These are phyloP conservation scores for Perca schrenkii DNA, from an alignment of 2,113 vertebrate genomes.

Conservation along the genomic window DNA sequence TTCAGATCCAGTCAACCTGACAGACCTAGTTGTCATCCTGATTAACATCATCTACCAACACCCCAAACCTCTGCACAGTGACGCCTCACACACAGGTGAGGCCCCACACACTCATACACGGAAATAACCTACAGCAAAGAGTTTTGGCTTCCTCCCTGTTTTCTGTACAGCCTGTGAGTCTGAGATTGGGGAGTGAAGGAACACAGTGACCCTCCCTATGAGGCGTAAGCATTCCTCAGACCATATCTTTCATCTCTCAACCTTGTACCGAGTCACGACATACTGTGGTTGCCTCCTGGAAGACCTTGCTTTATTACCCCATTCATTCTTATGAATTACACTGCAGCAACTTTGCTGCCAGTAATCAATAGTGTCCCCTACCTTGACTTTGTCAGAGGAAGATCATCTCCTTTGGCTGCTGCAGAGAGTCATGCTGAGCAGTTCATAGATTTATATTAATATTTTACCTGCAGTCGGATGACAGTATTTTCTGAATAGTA, in stretches of 20 bases:
- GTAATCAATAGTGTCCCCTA: conserved; percentile 52
- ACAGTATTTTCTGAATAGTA: neutral
- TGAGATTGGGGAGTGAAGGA: neutral
- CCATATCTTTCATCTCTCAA: conserved; percentile 61
- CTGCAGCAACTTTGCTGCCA: conserved; percentile 18
- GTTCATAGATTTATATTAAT: conserved; percentile 31
- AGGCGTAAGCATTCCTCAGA: conserved; percentile 32
- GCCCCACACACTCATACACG: neutral
- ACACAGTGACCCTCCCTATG: conserved; percentile 16
- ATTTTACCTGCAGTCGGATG: conserved; percentile 13
- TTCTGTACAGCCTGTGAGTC: conserved; percentile 3
- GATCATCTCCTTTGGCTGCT: conserved; percentile 20
- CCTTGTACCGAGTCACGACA: conserved; percentile 53
- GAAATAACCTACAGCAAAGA: neutral
- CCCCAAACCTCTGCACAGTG: conserved; percentile 76
- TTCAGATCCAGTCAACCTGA: conserved; percentile 86
- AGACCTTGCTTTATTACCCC: conserved; percentile 45
- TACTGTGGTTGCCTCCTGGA: conserved; percentile 4
- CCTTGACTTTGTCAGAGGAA: conserved; percentile 40
- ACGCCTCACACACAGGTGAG: conserved; percentile 86
- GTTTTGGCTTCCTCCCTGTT: neutral
- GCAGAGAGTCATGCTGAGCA: conserved; percentile 12
- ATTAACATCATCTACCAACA: conserved; percentile 89
- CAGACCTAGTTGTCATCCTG: conserved; percentile 90
- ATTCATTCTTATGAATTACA: conserved; percentile 42